phyloP scores from a whole-genome alignment of 2,888 invertebrate genomes.

The Cremastobaeus sp. region DNA sequence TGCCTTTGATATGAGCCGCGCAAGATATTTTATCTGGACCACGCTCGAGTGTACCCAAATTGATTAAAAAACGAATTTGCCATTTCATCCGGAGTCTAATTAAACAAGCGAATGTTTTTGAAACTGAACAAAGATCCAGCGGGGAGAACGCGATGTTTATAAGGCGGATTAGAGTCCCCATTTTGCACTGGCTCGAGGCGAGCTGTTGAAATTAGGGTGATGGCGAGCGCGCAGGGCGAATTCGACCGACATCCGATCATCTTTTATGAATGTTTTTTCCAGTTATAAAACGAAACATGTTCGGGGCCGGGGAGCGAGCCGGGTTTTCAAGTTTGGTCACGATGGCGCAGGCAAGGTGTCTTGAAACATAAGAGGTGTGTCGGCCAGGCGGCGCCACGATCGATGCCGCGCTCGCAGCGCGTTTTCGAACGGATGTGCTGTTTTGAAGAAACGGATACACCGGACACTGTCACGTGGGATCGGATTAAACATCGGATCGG shows the following conservation, averaged over 20 bases:
- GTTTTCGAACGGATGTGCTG: slow-evolving; percentile 46
- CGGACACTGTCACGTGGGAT: slow-evolving; percentile 36
- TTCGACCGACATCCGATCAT: slow-evolving; percentile 40
- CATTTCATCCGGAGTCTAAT: too few relatives aligned
- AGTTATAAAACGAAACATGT: slow-evolving; percentile 38
- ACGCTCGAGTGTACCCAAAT: too few relatives aligned
- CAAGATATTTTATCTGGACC: too few relatives aligned
- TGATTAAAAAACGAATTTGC: too few relatives aligned
- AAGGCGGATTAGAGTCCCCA: slow-evolving; percentile 33
- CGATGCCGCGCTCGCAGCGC: slow-evolving; percentile 43
- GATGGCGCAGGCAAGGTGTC: slow-evolving; percentile 29
- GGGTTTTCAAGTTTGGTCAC: too few relatives aligned
- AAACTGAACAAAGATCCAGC: slow-evolving; percentile 24
- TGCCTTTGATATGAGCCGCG: too few relatives aligned
- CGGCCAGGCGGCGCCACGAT: slow-evolving; percentile 23
- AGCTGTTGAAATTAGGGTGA: slow-evolving; percentile 40
- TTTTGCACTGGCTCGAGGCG: slow-evolving; percentile 35
- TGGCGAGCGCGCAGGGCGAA: slow-evolving; percentile 18
- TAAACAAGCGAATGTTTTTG: slow-evolving; percentile 4
- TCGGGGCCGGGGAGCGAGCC: slow-evolving; percentile 5
- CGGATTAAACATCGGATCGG: slow-evolving; percentile 53
- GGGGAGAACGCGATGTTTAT: slow-evolving; percentile 24
- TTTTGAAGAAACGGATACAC: slow-evolving; percentile 34
- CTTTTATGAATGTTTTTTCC: slow-evolving; percentile 36
- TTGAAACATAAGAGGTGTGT: not conserved